Conservation (phyloP, 2,797 vertebrate genomes). For the Helicolenus hilgendorfi region DNA sequence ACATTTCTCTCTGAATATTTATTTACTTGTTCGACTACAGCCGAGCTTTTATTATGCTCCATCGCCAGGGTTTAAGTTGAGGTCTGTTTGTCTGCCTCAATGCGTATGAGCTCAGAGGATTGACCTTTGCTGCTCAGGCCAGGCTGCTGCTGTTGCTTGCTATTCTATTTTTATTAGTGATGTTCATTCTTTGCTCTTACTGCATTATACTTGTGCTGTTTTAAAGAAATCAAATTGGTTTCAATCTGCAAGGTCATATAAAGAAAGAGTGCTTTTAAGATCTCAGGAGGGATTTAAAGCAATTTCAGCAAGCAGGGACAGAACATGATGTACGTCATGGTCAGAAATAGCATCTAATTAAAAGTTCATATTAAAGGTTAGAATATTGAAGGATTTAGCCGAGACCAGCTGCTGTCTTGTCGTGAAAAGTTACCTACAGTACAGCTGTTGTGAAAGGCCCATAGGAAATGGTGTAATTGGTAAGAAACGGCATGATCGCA, state of each 20-base stretch:
- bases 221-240: background rate
- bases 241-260: background rate
- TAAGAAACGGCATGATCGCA: background rate
- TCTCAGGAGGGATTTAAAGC: background rate
- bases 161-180: background rate
- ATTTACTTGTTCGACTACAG: constrained; percentile 76
- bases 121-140: background rate
- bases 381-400: background rate
- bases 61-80: constrained; percentile 32
- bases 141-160: background rate
- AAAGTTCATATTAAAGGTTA: constrained; percentile 6
- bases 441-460: background rate
- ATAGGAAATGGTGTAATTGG: constrained; percentile 25
- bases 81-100: constrained; percentile 32
- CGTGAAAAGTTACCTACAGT: background rate
- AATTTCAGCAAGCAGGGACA: background rate
- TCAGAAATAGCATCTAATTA: constrained; percentile 7
- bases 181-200: background rate
- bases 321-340: background rate
- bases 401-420: background rate
- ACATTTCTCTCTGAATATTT: constrained; percentile 84
- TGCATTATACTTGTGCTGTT: background rate
- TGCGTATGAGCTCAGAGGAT: constrained; percentile 23
- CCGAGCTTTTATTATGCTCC: constrained; percentile 61
- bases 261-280: background rate